A percentile compares a stretch with the other conserved stretches of the same genome.
phyloP scores from a whole-genome alignment of 2,888 invertebrate species.

The Argynnis bischoffii region DNA sequence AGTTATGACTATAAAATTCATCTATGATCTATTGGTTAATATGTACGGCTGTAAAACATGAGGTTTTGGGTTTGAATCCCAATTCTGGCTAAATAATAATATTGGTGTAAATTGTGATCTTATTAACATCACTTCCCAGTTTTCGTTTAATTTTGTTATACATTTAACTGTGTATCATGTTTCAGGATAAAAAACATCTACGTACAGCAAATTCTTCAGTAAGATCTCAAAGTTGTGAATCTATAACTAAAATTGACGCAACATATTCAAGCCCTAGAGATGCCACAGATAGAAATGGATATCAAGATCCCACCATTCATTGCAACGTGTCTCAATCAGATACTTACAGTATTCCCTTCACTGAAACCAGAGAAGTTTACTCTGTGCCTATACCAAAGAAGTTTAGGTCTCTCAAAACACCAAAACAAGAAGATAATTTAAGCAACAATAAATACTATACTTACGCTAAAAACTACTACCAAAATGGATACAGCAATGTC shows the following conservation, averaged over 20 bases:
- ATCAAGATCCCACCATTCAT: background rate
- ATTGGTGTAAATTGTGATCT: no score
- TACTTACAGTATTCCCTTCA: constrained; percentile 7
- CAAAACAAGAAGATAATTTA: background rate
- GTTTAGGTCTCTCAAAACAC: background rate
- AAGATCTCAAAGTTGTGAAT: background rate
- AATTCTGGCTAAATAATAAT: no score
- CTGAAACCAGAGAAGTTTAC: constrained; percentile 12
- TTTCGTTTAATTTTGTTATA: no score
- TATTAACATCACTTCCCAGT: no score
- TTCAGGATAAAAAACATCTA: background rate
- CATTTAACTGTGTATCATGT: no score
- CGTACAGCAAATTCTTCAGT: background rate
- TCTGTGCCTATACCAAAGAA: constrained; percentile 7
- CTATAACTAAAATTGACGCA: background rate
- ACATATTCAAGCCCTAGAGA: constrained; percentile 3
- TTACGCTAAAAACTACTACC: background rate
- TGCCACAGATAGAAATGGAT: background rate
- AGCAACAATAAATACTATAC: constrained; percentile 10
- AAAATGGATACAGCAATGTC: background rate
- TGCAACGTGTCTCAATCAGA: constrained; percentile 1
- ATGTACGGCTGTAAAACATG: no score
- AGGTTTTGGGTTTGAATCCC: no score
- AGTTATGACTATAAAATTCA: no score
- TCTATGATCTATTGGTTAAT: no score